Percentiles rank a stretch among this genome's conserved stretches.
Evolutionary conservation across 2,888 invertebrate species (phyloP).

Genomic region (Lithophane socia): DNA sequence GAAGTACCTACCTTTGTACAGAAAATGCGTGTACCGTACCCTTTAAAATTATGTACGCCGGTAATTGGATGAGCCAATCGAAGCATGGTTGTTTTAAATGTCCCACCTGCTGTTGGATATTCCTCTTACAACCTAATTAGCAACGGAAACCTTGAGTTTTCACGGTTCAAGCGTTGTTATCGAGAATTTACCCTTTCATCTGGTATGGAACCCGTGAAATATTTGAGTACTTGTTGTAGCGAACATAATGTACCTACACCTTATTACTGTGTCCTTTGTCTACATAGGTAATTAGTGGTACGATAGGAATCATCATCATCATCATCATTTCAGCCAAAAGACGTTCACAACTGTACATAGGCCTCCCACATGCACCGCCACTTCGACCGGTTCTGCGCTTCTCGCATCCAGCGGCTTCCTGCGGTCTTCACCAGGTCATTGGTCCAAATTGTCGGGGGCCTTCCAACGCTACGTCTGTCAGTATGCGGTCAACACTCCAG

Average conservation of each 20-base stretch:
- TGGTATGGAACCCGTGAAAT: slow-evolving; percentile 48
- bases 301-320: neutral
- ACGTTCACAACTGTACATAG: no score
- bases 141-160: slow-evolving; percentile 70
- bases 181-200: slow-evolving; percentile 46
- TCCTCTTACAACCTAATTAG: slow-evolving; percentile 77
- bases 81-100: slow-evolving; percentile 71
- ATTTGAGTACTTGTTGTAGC: slow-evolving; percentile 39
- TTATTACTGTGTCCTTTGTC: neutral
- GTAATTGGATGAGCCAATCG: slow-evolving; percentile 75
- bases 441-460: no score
- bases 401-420: no score
- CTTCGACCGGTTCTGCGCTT: no score
- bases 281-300: neutral
- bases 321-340: no score
- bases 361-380: no score
- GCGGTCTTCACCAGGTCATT: no score
- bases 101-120: slow-evolving; percentile 68
- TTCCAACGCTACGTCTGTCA: no score
- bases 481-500: no score
- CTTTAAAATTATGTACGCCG: slow-evolving; percentile 55
- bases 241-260: neutral
- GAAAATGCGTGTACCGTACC: slow-evolving; percentile 27
- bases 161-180: slow-evolving; percentile 59
- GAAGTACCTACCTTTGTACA: slow-evolving; percentile 10